A percentile compares a stretch with the other conserved stretches of the same genome.
Conservation (phyloP, 1,140 invertebrate genomes). For the Drosophila arizonae region DNA sequence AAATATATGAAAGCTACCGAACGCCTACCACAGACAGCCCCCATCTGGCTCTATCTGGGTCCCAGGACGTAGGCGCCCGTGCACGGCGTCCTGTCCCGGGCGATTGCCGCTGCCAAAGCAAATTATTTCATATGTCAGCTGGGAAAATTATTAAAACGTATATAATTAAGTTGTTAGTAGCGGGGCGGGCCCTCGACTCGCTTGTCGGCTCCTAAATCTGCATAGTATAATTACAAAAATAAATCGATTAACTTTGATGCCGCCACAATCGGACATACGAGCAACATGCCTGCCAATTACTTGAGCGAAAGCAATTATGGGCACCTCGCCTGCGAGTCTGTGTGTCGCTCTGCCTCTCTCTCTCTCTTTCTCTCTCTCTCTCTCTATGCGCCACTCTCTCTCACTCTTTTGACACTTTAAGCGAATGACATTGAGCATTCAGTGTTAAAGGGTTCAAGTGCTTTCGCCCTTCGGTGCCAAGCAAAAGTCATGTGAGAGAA, state of each 20-base stretch:
- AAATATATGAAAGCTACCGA: constrained; percentile 40
- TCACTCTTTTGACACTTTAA: not conserved
- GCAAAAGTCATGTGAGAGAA: constrained; percentile 21
- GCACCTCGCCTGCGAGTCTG: no score
- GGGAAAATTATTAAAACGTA: constrained; percentile 73
- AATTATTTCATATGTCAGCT: constrained; percentile 76
- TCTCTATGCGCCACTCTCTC: not conserved
- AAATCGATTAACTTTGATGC: constrained; percentile 66
- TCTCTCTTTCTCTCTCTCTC: no score
- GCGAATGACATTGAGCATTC: not conserved
- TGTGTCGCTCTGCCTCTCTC: no score
- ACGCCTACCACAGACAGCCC: constrained; percentile 7
- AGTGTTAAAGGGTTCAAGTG: constrained; percentile 4
- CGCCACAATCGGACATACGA: constrained; percentile 43
- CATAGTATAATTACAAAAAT: constrained; percentile 64
- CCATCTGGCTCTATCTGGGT: constrained; percentile 12
- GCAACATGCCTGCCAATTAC: constrained; percentile 66
- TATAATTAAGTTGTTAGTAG: constrained; percentile 62
- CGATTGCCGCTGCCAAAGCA: constrained; percentile 55
- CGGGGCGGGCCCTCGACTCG: constrained; percentile 22
- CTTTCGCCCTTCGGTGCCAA: not conserved
- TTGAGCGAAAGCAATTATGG: constrained; percentile 56
- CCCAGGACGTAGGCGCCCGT: constrained; percentile 3
- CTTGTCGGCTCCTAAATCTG: constrained; percentile 19
- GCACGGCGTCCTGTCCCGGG: constrained; percentile 23